phyloP scores from a whole-genome alignment of 2,797 vertebrate species.

The Darevskia nairensis region DNA sequence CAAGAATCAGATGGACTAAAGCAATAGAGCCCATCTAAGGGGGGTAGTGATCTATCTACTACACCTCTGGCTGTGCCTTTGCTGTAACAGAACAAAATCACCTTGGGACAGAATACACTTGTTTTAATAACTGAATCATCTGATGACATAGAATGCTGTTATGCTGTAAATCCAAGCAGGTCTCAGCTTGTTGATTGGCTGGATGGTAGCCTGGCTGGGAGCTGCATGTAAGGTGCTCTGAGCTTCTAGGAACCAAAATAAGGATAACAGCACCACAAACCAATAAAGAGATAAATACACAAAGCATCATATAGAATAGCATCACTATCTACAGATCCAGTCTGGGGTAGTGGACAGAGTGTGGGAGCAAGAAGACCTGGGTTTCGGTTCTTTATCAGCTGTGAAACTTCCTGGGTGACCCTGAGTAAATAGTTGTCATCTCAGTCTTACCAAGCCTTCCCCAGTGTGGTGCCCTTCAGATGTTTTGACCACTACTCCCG shows the following conservation, averaged over 20 bases:
- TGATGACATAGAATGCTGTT: not conserved
- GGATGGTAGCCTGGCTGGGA: not conserved
- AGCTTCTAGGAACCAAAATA: not conserved
- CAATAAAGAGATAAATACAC: not conserved
- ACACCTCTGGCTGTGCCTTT: not conserved
- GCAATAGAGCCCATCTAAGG: not conserved
- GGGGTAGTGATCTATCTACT: not conserved
- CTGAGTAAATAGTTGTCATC: not conserved
- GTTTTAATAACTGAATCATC: conserved; percentile 9
- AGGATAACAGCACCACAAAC: not conserved
- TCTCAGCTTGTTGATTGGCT: not conserved
- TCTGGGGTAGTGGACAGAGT: too few relatives aligned
- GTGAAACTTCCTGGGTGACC: not conserved
- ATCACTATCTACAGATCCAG: not conserved
- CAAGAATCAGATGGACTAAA: not conserved
- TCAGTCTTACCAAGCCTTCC: not conserved
- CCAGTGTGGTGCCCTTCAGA: not conserved
- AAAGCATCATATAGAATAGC: not conserved
- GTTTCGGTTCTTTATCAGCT: not conserved
- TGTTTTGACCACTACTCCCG: not conserved
- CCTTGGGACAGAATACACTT: not conserved
- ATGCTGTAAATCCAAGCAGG: not conserved
- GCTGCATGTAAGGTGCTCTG: not conserved
- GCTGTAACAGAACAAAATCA: not conserved
- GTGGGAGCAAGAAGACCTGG: not conserved